A percentile compares a stretch with the other conserved stretches of the same genome.
phyloP scores from a whole-genome alignment of 2,888 invertebrate genomes.

The Invenusta paracnida region DNA sequence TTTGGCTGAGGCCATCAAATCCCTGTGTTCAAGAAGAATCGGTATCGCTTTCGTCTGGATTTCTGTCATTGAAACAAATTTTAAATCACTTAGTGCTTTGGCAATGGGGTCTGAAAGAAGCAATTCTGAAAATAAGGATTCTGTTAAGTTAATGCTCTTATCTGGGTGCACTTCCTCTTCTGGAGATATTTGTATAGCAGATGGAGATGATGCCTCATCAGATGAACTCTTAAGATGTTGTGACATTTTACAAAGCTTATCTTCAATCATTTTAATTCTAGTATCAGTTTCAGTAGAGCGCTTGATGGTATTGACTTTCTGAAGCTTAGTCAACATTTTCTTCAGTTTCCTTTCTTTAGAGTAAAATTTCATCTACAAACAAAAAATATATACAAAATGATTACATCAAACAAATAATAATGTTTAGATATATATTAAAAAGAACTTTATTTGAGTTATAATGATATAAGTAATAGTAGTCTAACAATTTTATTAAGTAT shows the following conservation, averaged over 20 bases:
- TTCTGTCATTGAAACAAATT: constrained; percentile 80
- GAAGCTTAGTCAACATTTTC: background rate
- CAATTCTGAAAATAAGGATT: background rate
- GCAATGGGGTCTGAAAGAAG: background rate
- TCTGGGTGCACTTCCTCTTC: background rate
- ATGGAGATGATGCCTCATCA: background rate
- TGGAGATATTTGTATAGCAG: background rate
- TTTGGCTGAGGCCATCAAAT: constrained; percentile 86
- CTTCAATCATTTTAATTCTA: background rate
- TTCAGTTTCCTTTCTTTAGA: background rate
- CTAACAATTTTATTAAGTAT: too few relatives aligned
- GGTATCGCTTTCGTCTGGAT: constrained; percentile 84
- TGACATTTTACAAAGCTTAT: background rate
- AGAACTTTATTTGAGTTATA: too few relatives aligned
- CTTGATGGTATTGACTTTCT: background rate
- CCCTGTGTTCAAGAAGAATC: constrained; percentile 79
- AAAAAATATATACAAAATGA: too few relatives aligned
- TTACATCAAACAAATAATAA: too few relatives aligned
- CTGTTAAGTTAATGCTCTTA: background rate
- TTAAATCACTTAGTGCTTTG: constrained; percentile 7
- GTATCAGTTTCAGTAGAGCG: background rate
- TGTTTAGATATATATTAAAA: too few relatives aligned
- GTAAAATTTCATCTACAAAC: background rate
- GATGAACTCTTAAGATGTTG: too few relatives aligned
- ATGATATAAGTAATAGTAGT: too few relatives aligned